A percentile compares a stretch with the other conserved stretches of the same genome.
Conservation (phyloP, 2,113 vertebrate genomes). For the Copsychus sechellarum region DNA sequence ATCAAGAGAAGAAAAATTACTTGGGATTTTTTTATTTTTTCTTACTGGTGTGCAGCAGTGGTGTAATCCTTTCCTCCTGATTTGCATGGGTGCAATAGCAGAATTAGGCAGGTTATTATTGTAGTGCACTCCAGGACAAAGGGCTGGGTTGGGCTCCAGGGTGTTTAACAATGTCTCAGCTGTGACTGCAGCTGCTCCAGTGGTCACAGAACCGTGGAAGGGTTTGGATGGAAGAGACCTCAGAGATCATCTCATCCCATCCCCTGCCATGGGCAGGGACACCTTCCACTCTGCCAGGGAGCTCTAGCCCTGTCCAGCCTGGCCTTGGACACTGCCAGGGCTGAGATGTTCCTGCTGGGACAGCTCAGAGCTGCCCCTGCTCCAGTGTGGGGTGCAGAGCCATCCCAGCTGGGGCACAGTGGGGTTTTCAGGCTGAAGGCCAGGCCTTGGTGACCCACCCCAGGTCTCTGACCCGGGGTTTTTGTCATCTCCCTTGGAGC, state of each 20-base stretch:
- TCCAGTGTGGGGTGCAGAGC: not conserved
- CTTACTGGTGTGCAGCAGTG: not conserved
- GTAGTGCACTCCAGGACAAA: not conserved
- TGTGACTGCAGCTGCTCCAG: not conserved
- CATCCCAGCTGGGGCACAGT: accelerated
- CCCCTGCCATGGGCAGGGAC: not conserved
- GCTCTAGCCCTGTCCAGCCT: not conserved
- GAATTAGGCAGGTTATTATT: not conserved
- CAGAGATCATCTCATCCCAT: not conserved
- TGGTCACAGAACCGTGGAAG: not conserved
- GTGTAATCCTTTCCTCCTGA: not conserved
- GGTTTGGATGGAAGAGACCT: not conserved
- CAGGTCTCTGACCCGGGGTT: not conserved
- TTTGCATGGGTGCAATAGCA: not conserved
- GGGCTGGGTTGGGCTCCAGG: not conserved
- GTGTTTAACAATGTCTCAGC: not conserved
- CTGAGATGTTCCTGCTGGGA: accelerated
- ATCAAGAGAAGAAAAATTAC: not conserved
- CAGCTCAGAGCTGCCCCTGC: not conserved
- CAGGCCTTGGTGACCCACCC: not conserved
- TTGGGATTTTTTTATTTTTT: not conserved
- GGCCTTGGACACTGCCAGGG: not conserved
- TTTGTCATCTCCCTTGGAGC: not conserved
- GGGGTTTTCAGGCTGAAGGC: not conserved
- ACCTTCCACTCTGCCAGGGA: accelerated